Conservation (phyloP, 2,797 vertebrate genomes). For the Cirrhinus molitorella region DNA sequence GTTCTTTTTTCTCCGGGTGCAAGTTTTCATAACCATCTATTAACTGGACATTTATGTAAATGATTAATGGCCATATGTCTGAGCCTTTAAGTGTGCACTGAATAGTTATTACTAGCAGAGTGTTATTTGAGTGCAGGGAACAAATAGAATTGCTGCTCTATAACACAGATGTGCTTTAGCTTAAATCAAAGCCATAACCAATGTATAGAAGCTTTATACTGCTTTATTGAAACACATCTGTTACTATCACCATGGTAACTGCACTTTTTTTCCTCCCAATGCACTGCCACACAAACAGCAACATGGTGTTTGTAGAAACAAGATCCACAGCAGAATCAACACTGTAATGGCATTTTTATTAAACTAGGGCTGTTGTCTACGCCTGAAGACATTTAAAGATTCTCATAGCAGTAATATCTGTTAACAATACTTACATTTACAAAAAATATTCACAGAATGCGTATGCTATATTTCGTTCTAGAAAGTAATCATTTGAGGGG, state of each 20-base stretch:
- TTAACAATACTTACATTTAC: neutral
- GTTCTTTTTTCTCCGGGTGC: neutral
- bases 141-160: neutral
- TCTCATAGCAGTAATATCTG: neutral
- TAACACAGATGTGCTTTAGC: neutral
- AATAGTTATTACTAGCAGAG: constrained; percentile 12
- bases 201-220: constrained; percentile 4
- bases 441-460: neutral
- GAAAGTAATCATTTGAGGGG: neutral
- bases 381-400: neutral
- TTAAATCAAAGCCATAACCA: constrained; percentile 25
- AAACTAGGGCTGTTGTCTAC: neutral
- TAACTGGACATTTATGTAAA: constrained; percentile 10
- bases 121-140: constrained; percentile 5
- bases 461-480: neutral
- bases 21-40: neutral
- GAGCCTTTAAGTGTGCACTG: constrained; percentile 3
- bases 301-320: constrained; percentile 18
- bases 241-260: constrained; percentile 42
- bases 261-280: neutral
- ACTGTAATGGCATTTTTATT: neutral
- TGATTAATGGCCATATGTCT: neutral
- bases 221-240: constrained; percentile 21
- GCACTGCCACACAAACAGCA: constrained; percentile 25
- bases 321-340: neutral